Percentiles rank a stretch among this genome's conserved stretches.
These are phyloP conservation scores for Parazoanthus swiftii DNA, from an alignment of 92 coral and sea anemone species.

Conservation along the genomic window DNA sequence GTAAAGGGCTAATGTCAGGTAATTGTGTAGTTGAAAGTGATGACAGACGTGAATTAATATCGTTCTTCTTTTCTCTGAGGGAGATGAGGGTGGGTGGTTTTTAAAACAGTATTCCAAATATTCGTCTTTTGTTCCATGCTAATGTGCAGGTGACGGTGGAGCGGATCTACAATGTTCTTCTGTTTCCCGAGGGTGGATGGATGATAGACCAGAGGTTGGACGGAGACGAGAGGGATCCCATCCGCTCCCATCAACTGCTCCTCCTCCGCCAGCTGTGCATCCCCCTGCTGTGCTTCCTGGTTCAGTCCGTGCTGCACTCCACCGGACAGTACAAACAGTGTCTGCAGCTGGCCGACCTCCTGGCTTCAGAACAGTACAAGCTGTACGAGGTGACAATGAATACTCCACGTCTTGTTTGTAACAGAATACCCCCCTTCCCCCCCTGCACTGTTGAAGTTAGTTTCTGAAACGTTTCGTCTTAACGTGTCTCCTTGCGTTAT, in stretches of 20 bases:
- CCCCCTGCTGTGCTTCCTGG: constrained; percentile 79
- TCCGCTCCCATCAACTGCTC: constrained; percentile 77
- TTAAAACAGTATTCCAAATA: too few species aligned
- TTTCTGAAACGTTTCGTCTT: too few species aligned
- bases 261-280: constrained; percentile 90
- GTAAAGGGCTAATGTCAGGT: too few species aligned
- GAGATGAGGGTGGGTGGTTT: too few species aligned
- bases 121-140: not conserved
- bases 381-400: constrained; percentile 71
- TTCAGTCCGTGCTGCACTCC: constrained; percentile 83
- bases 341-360: constrained; percentile 84
- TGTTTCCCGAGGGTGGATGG: constrained; percentile 99
- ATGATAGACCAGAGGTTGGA: constrained; percentile 80
- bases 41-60: too few species aligned
- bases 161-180: constrained; percentile 87
- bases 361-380: constrained; percentile 83
- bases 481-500: too few species aligned
- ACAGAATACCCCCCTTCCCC: not conserved
- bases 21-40: too few species aligned
- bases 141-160: constrained; percentile 79
- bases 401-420: too few species aligned
- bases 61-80: too few species aligned
- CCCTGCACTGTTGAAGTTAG: not conserved
- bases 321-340: constrained; percentile 87
- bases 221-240: constrained; percentile 56